Conservation (phyloP, 2,797 vertebrate species). For the Aldrovandia affinis region DNA sequence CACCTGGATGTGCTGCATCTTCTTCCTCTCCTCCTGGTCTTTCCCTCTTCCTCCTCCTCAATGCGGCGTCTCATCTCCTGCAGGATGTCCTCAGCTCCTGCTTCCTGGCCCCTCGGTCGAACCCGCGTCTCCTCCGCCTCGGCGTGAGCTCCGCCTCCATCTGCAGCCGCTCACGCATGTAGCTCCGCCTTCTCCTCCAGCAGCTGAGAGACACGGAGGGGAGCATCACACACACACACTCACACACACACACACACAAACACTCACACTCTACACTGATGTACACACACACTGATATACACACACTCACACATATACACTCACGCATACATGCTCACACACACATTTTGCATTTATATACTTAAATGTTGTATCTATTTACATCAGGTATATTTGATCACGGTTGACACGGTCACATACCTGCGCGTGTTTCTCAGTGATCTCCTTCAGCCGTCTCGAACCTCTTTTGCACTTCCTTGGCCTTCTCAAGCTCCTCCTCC, state of each 20-base stretch:
- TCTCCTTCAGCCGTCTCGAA: constrained; percentile 84
- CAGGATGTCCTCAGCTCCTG: constrained; percentile 94
- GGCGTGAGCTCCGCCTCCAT: constrained; percentile 90
- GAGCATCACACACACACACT: no score
- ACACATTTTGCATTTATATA: no score
- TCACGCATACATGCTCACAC: no score
- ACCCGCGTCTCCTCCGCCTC: constrained; percentile 97
- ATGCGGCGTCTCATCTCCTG: constrained; percentile 95
- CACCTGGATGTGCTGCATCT: constrained; percentile 97
- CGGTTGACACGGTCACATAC: constrained; percentile 60
- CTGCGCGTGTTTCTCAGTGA: constrained; percentile 84
- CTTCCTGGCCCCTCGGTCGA: constrained; percentile 87
- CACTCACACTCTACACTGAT: no score
- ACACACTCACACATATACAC: no score
- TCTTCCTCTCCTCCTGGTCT: constrained; percentile 89
- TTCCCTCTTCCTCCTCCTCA: constrained; percentile 95
- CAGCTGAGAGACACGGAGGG: constrained; percentile 64
- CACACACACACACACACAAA: no score
- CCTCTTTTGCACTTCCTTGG: constrained; percentile 84
- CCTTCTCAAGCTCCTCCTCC: constrained; percentile 86
- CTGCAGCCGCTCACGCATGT: constrained; percentile 91
- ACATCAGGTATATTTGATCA: neutral
- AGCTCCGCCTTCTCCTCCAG: constrained; percentile 88
- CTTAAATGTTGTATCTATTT: no score
- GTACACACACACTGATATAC: no score